phyloP scores from a whole-genome alignment of 2,797 vertebrate genomes.

The Etheostoma nigrum region DNA sequence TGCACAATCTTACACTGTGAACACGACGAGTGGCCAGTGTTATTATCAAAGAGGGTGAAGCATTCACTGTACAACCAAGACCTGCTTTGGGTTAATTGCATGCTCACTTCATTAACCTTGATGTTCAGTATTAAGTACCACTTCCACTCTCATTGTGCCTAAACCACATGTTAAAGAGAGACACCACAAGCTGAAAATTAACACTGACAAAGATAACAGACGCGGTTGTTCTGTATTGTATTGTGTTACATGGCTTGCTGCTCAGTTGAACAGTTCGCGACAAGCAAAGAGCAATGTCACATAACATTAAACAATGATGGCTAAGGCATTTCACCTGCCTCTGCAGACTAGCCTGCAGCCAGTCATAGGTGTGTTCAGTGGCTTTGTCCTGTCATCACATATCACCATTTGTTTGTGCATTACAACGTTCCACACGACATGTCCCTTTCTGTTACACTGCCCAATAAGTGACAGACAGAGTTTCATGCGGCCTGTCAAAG shows the following conservation, averaged over 20 bases:
- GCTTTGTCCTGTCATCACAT: constrained; percentile 77
- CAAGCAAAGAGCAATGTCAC: constrained; percentile 56
- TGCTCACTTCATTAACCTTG: constrained; percentile 77
- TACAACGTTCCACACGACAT: constrained; percentile 61
- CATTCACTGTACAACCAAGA: constrained; percentile 54
- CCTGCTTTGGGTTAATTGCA: constrained; percentile 71
- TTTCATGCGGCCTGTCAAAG: constrained; percentile 71
- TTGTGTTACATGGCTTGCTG: constrained; percentile 14
- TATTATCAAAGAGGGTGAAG: constrained; percentile 56
- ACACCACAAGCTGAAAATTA: constrained; percentile 38
- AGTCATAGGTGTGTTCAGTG: constrained; percentile 73
- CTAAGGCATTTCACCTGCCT: constrained; percentile 65
- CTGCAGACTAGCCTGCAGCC: constrained; percentile 53
- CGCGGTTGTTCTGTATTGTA: constrained; percentile 8
- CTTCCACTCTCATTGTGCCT: constrained; percentile 59
- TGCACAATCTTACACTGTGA: constrained; percentile 27
- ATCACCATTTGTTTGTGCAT: constrained; percentile 73
- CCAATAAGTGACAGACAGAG: constrained; percentile 64
- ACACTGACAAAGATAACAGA: constrained; percentile 28
- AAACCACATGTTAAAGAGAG: constrained; percentile 29
- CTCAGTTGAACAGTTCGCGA: constrained; percentile 46
- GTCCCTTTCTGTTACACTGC: constrained; percentile 69
- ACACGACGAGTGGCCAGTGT: constrained; percentile 47
- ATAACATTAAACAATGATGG: constrained; percentile 47
- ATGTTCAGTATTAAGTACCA: constrained; percentile 61